Conservation (phyloP, 2,888 invertebrate species). For the Drosophila anomalata region DNA sequence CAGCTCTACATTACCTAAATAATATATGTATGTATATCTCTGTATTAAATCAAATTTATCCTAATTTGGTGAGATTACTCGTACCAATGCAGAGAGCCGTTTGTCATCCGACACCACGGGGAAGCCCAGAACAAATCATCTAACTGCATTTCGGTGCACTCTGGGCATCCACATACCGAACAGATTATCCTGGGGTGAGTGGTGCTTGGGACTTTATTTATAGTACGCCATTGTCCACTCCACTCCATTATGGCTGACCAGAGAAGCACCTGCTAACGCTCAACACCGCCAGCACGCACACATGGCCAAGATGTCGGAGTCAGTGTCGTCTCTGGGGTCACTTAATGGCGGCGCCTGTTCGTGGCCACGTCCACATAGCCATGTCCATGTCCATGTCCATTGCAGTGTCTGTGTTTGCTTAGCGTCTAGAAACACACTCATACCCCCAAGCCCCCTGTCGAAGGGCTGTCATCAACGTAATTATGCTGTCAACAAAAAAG, state of each 20-base stretch:
- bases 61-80: slow-evolving; percentile 8
- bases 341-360: slow-evolving; percentile 39
- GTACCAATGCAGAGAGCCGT: slow-evolving; percentile 19
- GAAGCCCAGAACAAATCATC: background rate
- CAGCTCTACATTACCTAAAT: no score
- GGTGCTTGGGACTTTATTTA: slow-evolving; percentile 51
- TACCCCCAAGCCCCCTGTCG: background rate
- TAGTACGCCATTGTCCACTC: slow-evolving; percentile 42
- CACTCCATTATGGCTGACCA: slow-evolving; percentile 37
- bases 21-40: no score
- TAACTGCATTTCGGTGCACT: background rate
- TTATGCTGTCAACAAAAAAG: slow-evolving; percentile 76
- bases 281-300: background rate
- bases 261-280: slow-evolving; percentile 55
- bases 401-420: slow-evolving; percentile 58
- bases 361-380: slow-evolving; percentile 7
- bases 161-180: slow-evolving; percentile 1
- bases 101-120: slow-evolving; percentile 28
- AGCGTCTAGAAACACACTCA: slow-evolving; percentile 20
- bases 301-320: slow-evolving; percentile 10
- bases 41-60: background rate
- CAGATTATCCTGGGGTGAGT: slow-evolving; percentile 10
- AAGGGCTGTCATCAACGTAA: slow-evolving; percentile 64
- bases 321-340: slow-evolving; percentile 50
- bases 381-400: slow-evolving; percentile 21